Percentiles rank a stretch among this genome's conserved stretches.
These are phyloP conservation scores for Epicauta chinensis DNA, from an alignment of 1,140 invertebrate species.

Conservation along the genomic window DNA sequence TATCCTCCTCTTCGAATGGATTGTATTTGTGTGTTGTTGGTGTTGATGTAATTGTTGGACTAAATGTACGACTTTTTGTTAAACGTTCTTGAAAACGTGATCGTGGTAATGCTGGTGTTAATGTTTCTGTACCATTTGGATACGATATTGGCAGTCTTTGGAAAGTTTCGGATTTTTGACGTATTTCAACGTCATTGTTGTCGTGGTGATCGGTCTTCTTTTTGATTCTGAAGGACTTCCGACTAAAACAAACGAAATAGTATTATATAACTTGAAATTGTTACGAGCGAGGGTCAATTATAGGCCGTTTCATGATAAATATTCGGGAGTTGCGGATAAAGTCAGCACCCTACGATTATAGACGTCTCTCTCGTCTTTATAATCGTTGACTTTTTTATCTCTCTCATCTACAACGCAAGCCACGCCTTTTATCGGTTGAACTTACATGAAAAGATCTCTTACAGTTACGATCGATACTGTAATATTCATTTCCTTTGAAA, in stretches of 20 bases:
- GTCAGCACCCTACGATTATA: too few species aligned
- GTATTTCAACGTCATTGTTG: background rate
- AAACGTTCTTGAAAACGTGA: conserved; percentile 19
- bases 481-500: too few species aligned
- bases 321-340: too few species aligned
- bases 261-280: too few species aligned
- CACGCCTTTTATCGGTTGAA: too few species aligned
- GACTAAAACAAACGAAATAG: background rate
- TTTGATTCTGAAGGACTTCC: conserved; percentile 7
- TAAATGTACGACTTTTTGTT: background rate
- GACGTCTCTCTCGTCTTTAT: too few species aligned
- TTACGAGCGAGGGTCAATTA: too few species aligned
- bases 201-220: conserved; percentile 2
- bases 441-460: too few species aligned
- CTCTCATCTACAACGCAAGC: too few species aligned
- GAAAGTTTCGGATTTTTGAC: background rate
- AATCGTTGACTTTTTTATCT: too few species aligned
- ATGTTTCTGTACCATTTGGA: background rate
- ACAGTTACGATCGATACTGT: too few species aligned
- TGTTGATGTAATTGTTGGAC: background rate
- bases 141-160: conserved; percentile 2
- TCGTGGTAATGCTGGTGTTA: conserved; percentile 8
- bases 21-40: background rate
- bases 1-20: conserved; percentile 15
- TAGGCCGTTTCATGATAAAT: too few species aligned